Evolutionary conservation across 2,888 invertebrate genomes (phyloP), one percentile per base, ranked within the genome.

Genomic region (Steinernema hermaphroditum): DNA sequence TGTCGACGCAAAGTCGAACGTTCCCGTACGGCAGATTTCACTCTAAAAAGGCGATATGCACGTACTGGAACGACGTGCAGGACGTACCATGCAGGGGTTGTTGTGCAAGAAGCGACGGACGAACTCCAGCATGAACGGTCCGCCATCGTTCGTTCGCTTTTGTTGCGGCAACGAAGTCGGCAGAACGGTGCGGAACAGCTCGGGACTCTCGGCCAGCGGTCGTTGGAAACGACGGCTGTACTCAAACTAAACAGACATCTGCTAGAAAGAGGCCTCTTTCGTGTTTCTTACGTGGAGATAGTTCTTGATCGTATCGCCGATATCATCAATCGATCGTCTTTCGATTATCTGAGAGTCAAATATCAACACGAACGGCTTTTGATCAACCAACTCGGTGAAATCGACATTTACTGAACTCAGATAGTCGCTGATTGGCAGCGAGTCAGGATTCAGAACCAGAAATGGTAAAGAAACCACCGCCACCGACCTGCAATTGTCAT

Each of bases 91-190:
- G 72, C 77, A 75, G 19, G 83, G 82, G 37, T 83, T 81, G 12
- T 71, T 73, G 69, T 79, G 73, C 68, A 84, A 77, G 77, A 84
- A 84, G 19, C 80, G 72, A 50, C 76, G 72, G 24, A 82, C 82
- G 71, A 80, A 83, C 72, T 84, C 84, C 29, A 82, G 76, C 37
- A 81, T 77, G 73, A 75, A 82, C n/a, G 83, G 74, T 2, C 83
- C 84, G 70, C 81, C 80, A 72, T 84, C 84, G 43, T 76, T 79
- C 72, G 76, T 76, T 70, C 80, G 80, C 24, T 68, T 73, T 71
- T 83, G 78, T 37, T 68, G 57, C 27, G 75, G 75, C 9, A 78
- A 43, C 22, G 54, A 32, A 12, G 24, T 29, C 9, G 77, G 74
- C 16, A 75, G 32, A 32, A 77, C 50, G 24, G 75, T 68, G 29